Conservation (phyloP, 2,888 invertebrate species). For the Hydropsyche betteni region DNA sequence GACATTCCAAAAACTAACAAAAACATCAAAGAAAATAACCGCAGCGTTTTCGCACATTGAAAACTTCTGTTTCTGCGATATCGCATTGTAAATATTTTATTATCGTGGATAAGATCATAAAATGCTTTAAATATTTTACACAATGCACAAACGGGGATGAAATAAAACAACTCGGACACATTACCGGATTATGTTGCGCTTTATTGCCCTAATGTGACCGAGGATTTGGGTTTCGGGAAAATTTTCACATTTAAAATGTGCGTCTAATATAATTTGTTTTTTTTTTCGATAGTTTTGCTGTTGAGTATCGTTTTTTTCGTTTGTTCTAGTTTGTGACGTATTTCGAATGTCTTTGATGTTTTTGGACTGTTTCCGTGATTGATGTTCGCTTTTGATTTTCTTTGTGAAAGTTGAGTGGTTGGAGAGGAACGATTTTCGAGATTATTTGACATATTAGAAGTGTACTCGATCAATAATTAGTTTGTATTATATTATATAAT, state of each 20-base stretch:
- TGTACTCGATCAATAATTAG: too few species aligned
- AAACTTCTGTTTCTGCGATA: neutral
- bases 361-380: neutral
- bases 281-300: neutral
- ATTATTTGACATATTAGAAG: too few species aligned
- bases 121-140: neutral
- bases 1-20: too few species aligned
- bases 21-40: too few species aligned
- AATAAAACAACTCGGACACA: neutral
- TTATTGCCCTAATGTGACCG: neutral
- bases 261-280: too few species aligned
- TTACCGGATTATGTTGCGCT: neutral
- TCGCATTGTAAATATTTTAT: neutral
- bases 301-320: neutral
- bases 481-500: too few species aligned
- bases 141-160: neutral
- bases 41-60: neutral
- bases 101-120: conserved; percentile 1
- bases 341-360: neutral
- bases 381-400: neutral
- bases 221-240: neutral
- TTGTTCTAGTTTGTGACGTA: neutral
- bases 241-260: neutral
- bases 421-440: too few species aligned
- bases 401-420: too few species aligned